Conservation (phyloP, 2,113 vertebrate genomes). For the Sceloporus undulatus region DNA sequence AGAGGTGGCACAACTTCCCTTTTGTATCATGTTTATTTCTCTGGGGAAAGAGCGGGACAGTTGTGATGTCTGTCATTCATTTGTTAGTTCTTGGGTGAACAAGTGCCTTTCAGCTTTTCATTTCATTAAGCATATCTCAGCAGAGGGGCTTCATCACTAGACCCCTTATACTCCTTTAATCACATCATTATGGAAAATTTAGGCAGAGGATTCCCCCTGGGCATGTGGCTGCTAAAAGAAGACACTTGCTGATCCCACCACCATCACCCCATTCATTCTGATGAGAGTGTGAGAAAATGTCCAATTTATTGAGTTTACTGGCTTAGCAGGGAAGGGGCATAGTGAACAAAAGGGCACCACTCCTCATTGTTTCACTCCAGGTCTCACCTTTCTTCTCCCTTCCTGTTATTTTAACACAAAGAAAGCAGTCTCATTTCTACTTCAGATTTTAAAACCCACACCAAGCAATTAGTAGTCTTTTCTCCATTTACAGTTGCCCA, state of each 20-base stretch:
- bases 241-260: not conserved
- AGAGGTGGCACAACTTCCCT: not conserved
- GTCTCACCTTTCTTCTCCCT: not conserved
- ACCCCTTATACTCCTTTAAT: not conserved
- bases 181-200: not conserved
- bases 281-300: not conserved
- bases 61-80: slow-evolving; percentile 4
- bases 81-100: not conserved
- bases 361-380: not conserved
- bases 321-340: not conserved
- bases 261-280: not conserved
- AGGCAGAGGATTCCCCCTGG: not conserved
- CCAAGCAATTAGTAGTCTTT: no score
- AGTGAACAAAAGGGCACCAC: not conserved
- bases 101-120: not conserved
- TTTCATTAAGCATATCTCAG: not conserved
- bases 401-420: not conserved
- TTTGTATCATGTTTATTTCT: not conserved
- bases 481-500: no score
- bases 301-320: not conserved
- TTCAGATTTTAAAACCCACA: not conserved
- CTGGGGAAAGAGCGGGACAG: not conserved
- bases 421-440: not conserved
- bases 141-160: not conserved
- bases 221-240: not conserved